Conservation (phyloP, 2,888 invertebrate genomes). For the Aspidapion aeneum region DNA sequence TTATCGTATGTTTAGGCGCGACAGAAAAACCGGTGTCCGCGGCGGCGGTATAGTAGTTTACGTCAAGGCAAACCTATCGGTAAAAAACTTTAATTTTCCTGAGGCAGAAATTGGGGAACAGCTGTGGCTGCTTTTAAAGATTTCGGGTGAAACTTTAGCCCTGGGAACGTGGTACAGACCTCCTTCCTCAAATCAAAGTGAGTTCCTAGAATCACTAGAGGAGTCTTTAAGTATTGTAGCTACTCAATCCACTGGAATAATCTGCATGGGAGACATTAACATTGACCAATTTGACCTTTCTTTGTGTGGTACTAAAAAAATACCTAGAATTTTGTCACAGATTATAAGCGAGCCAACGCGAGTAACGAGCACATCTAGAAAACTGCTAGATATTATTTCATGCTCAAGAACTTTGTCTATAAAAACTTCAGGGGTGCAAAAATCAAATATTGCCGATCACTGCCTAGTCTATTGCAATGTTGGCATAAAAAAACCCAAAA, state of each 20-base stretch:
- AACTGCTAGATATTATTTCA: not conserved
- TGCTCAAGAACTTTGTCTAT: not conserved
- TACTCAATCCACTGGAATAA: not conserved
- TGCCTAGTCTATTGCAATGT: slow-evolving; percentile 3
- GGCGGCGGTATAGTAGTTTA: not conserved
- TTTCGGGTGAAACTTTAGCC: not conserved
- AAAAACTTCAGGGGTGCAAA: not conserved
- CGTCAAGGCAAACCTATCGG: not conserved
- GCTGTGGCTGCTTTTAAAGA: not conserved
- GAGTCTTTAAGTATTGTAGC: too few relatives aligned
- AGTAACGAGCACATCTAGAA: not conserved
- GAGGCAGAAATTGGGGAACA: not conserved
- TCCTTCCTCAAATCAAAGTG: not conserved
- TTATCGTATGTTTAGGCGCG: not conserved
- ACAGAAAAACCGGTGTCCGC: not conserved
- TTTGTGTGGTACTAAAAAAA: not conserved
- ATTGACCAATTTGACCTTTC: not conserved
- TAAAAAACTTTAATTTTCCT: not conserved
- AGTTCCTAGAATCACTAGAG: not conserved
- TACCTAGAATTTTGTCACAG: not conserved
- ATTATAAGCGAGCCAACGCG: not conserved
- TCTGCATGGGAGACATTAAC: not conserved
- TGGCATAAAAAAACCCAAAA: not conserved
- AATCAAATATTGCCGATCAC: slow-evolving; percentile 7
- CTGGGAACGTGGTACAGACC: not conserved